A percentile compares a stretch with the other conserved stretches of the same genome.
phyloP scores from a whole-genome alignment of 2,888 invertebrate species.

The Dascillus cervinus region DNA sequence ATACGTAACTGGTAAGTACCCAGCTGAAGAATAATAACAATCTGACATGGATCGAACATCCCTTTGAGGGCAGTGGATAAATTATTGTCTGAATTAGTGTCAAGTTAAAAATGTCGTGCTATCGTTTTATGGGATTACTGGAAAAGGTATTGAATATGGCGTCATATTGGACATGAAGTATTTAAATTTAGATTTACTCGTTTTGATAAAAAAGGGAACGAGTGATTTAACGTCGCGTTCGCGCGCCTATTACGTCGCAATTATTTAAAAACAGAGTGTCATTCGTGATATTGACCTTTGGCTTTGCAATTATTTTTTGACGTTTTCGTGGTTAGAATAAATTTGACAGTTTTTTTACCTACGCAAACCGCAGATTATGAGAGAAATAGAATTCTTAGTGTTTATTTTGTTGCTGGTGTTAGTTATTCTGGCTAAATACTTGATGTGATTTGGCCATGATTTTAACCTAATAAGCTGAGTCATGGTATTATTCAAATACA shows the following conservation, averaged over 20 bases:
- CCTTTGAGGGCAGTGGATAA: constrained; percentile 28
- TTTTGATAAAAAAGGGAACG: constrained; percentile 6
- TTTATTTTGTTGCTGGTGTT: too few species aligned
- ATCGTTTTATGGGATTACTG: constrained; percentile 32
- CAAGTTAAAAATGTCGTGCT: constrained; percentile 40
- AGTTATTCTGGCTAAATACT: too few species aligned
- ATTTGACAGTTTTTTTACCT: constrained; percentile 2
- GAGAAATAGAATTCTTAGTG: too few species aligned
- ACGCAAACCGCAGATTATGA: too few species aligned
- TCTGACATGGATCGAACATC: constrained; percentile 46
- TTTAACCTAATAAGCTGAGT: too few species aligned
- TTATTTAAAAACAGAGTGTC: constrained; percentile 14
- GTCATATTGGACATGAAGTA: constrained; percentile 38
- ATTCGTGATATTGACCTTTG: constrained; percentile 13
- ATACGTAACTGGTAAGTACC: constrained; percentile 89
- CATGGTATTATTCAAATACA: too few species aligned
- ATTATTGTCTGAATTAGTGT: constrained; percentile 32
- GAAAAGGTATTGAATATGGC: constrained; percentile 46
- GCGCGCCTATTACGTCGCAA: constrained; percentile 13
- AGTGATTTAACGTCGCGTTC: constrained; percentile 17
- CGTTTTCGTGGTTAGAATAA: constrained; percentile 22
- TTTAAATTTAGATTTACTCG: constrained; percentile 39
- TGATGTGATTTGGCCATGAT: too few species aligned
- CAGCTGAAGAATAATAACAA: constrained; percentile 56
- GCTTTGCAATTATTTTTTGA: constrained; percentile 10